Base-by-base conservation (phyloP, 1,140 invertebrate species). In the Megalonaias nervosa region DNA sequence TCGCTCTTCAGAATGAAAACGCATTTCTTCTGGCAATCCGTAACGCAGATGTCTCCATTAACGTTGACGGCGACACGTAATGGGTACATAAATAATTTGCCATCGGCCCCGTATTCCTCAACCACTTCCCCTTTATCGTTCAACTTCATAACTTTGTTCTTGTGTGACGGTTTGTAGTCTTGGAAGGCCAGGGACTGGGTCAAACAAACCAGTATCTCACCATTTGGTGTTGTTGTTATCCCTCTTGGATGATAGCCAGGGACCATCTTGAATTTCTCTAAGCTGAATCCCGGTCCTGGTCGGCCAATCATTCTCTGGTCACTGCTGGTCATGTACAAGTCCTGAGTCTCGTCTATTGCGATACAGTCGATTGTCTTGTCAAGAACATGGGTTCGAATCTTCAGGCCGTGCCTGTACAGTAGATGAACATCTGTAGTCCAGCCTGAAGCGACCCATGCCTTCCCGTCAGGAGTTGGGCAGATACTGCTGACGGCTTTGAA, bases 11-110 rank as follows among this genome's bases (percentile, higher is more conserved):
- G 62, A 61, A 77, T 72, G 15, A 77, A 17, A 9, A 77, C 64
- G 58, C 64, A 55, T 67, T 60, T 64, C 61, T 77, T 77, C 15
- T 66, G 69, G 38, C 75, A 66, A 67, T 77, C 75, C 3, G 75
- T 67, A 59, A 77, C 75, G 65, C 75, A 77, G 31, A 77, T 61
- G 56, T 77, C 75, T 15, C 70, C 70, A 55, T 77, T 77, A 19
- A 77, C 75, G 56, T 77, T 77, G 1, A 72, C 70, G 6, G 75
- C 75, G 21, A 77, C 70, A 60, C 75, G 56, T 11, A 77, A 23
- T 17, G 75, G 75, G 59, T 77, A 77, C 75, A 77, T 77, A 38
- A 71, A 77, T 9, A 77, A 57, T 55, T 77, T 77, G 15, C 75
- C 75, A 56, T 77, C 75, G 6, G 75, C 75, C 11, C 75, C 75